Conservation (phyloP, 2,888 invertebrate species). For the Arge pagana region DNA sequence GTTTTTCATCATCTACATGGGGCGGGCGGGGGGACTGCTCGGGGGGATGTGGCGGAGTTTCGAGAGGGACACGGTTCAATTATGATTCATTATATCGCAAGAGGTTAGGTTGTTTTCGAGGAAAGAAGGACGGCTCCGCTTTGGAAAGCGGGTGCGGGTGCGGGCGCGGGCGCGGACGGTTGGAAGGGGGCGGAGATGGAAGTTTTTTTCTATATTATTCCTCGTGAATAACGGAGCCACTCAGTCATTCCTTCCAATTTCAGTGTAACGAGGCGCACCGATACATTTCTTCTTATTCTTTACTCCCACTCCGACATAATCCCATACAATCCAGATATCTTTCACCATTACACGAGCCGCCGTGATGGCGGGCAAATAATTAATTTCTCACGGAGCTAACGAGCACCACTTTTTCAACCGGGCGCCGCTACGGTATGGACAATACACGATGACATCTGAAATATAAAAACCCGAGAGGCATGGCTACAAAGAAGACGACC, state of each 20-base stretch:
- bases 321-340: slow-evolving; percentile 57
- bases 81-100: neutral
- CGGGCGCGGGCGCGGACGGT: no score
- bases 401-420: slow-evolving; percentile 49
- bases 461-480: slow-evolving; percentile 34
- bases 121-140: slow-evolving; percentile 8
- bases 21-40: slow-evolving; percentile 17
- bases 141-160: slow-evolving; percentile 22
- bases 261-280: slow-evolving; percentile 59
- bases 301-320: slow-evolving; percentile 47
- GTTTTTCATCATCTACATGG: no score
- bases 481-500: slow-evolving; percentile 20
- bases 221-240: slow-evolving; percentile 56
- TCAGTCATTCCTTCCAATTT: slow-evolving; percentile 59
- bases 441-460: slow-evolving; percentile 45
- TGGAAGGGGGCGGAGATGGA: no score
- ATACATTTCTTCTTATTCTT: slow-evolving; percentile 58
- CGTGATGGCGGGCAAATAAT: slow-evolving; percentile 55
- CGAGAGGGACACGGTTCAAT: slow-evolving; percentile 2
- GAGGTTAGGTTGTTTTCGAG: slow-evolving; percentile 7
- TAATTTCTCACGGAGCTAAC: slow-evolving; percentile 58
- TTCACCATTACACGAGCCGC: slow-evolving; percentile 56
- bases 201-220: slow-evolving; percentile 55
- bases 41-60: slow-evolving; percentile 22
- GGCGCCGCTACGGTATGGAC: slow-evolving; percentile 37